These are phyloP conservation scores for Alethe diademata DNA, from an alignment of 2,113 vertebrate species.

Conservation along the genomic window DNA sequence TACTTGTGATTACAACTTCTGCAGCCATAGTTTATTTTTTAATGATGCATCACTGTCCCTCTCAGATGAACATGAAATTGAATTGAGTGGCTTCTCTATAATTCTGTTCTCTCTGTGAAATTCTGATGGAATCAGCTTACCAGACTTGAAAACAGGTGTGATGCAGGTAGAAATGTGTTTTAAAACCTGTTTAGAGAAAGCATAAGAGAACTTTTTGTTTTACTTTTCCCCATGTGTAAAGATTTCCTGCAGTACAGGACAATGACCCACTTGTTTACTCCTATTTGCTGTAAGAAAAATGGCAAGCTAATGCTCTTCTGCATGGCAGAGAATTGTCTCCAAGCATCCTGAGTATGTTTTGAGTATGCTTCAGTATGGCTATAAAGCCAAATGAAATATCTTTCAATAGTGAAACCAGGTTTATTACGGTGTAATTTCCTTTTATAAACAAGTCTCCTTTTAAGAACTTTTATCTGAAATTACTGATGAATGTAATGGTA, in stretches of 20 bases:
- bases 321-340: not conserved
- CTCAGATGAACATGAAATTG: not conserved
- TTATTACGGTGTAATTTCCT: not conserved
- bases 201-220: not conserved
- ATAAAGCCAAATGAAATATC: not conserved
- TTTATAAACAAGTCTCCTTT: not conserved
- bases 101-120: not conserved
- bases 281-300: not conserved
- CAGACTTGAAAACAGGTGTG: not conserved
- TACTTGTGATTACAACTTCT: not conserved
- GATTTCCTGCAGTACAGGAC: not conserved
- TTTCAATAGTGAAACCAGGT: not conserved
- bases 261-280: not conserved
- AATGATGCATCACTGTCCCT: not conserved
- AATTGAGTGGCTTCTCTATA: not conserved
- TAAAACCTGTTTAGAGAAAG: not conserved
- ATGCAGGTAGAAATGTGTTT: not conserved
- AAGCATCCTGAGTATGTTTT: not conserved
- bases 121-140: not conserved
- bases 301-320: not conserved
- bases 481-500: not conserved
- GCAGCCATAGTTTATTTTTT: not conserved
- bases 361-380: not conserved
- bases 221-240: not conserved
- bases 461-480: conserved; percentile 4